Conservation (phyloP, 2,113 vertebrate genomes). For the Cyanoramphus novaezelandiae region DNA sequence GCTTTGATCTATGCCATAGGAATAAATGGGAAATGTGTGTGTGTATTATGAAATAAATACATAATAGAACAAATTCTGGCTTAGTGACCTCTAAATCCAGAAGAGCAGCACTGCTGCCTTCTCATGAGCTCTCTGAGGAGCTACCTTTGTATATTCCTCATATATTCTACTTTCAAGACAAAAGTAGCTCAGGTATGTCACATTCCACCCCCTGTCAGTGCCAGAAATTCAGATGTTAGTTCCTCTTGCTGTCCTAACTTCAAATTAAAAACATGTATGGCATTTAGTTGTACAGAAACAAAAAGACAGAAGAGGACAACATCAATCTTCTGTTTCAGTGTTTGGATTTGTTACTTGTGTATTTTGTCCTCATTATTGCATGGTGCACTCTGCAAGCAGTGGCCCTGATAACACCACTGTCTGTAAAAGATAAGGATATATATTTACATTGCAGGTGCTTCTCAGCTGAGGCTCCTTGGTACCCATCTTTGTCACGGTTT, state of each 20-base stretch:
- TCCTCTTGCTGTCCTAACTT: neutral
- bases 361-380: neutral
- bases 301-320: fast-evolving
- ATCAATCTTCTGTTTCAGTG: neutral
- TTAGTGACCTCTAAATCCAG: constrained; percentile 21
- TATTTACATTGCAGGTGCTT: neutral
- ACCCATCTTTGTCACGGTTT: neutral
- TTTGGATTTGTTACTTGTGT: neutral
- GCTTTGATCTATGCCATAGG: constrained; percentile 22
- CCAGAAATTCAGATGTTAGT: neutral
- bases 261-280: neutral
- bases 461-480: neutral
- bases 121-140: neutral
- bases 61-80: neutral
- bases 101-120: neutral
- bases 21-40: neutral
- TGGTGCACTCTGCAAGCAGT: no score
- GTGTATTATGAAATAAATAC: constrained; percentile 21
- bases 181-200: neutral
- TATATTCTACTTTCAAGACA: neutral
- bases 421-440: neutral
- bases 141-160: neutral
- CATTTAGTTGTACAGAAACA: neutral
- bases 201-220: neutral
- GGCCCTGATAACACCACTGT: neutral